Evolutionary conservation across 23 tunicate species (phyloP).

Genomic region (Ascidia mentula): DNA sequence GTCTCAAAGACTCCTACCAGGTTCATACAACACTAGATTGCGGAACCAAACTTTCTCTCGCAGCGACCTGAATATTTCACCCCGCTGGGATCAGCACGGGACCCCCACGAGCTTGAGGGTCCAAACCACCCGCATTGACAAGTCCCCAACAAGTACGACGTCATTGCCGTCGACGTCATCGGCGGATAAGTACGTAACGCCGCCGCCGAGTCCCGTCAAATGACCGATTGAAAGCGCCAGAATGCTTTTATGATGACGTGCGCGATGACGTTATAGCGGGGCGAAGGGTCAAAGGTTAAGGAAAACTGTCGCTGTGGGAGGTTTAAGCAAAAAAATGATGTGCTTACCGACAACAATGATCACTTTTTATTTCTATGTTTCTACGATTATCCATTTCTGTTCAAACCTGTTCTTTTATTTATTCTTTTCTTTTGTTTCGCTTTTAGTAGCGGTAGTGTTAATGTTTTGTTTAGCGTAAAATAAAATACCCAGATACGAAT

Average conservation of each 20-base stretch:
- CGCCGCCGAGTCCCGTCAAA: conserved; percentile 21
- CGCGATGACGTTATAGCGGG: background rate
- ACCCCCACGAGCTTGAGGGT: background rate
- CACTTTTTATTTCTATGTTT: too few species aligned
- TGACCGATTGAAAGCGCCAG: background rate
- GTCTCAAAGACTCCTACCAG: background rate
- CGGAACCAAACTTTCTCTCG: background rate
- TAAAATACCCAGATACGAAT: too few species aligned
- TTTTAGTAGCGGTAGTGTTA: too few species aligned
- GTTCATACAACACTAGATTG: background rate
- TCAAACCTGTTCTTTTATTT: too few species aligned
- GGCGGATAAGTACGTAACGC: conserved; percentile 18
- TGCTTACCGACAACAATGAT: too few species aligned
- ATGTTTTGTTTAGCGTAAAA: too few species aligned
- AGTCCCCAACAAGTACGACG: conserved; percentile 7
- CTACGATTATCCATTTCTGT: too few species aligned
- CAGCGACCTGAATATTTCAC: background rate
- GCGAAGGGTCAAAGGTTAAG: background rate
- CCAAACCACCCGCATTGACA: conserved; percentile 2
- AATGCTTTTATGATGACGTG: background rate
- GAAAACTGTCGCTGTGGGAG: too few species aligned
- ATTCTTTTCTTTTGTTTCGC: too few species aligned
- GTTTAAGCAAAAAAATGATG: too few species aligned
- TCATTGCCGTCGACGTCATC: conserved; percentile 10
- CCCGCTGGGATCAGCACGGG: background rate